phyloP scores from a whole-genome alignment of 1,140 invertebrate species.

The Pararge aegeria region DNA sequence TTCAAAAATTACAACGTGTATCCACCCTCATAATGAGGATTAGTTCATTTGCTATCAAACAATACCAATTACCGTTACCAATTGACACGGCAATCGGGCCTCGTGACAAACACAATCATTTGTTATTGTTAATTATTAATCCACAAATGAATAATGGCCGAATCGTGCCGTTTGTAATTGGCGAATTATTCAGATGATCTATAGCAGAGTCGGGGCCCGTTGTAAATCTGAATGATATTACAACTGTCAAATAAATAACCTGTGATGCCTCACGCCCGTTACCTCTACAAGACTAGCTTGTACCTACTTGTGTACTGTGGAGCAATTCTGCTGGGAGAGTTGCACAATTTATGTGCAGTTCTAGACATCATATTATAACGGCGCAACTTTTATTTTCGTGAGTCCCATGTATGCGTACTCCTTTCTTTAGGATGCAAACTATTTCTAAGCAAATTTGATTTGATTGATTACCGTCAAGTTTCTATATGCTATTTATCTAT shows the following conservation, averaged over 20 bases:
- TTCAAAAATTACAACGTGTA: no score
- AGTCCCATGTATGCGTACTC: no score
- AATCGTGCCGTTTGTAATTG: constrained; percentile 55
- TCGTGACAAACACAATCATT: constrained; percentile 50
- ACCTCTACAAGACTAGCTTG: background rate
- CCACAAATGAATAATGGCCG: constrained; percentile 55
- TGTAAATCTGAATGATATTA: constrained; percentile 49
- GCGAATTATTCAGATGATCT: constrained; percentile 64
- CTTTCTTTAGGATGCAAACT: no score
- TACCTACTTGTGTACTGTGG: background rate
- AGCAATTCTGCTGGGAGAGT: background rate
- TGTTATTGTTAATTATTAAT: constrained; percentile 68
- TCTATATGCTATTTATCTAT: no score
- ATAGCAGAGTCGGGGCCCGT: constrained; percentile 31
- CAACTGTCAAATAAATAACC: constrained; percentile 44
- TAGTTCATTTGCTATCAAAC: background rate
- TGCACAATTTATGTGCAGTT: background rate
- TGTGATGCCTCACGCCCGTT: constrained; percentile 21
- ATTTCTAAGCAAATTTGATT: no score
- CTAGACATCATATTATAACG: background rate
- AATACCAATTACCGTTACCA: background rate
- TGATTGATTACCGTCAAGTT: no score
- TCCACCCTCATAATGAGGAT: no score
- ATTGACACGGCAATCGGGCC: constrained; percentile 13
- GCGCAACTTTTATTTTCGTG: no score